Conservation (phyloP, 2,888 invertebrate species). For the Euphydryas editha region DNA sequence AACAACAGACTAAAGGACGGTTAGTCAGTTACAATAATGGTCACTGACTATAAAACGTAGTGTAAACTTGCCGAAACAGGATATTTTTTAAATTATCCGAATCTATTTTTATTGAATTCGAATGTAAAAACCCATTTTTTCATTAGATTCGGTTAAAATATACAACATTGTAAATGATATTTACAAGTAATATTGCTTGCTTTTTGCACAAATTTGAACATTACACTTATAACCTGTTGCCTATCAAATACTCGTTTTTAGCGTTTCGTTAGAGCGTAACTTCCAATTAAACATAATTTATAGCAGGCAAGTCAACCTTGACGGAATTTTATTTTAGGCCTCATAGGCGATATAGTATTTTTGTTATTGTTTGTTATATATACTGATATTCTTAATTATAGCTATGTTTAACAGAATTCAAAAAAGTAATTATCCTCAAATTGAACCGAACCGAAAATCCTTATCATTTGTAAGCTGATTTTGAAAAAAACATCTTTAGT, state of each 20-base stretch:
- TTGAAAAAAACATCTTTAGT: too few relatives aligned
- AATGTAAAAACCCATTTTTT: background rate
- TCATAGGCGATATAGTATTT: background rate
- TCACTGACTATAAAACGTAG: too few relatives aligned
- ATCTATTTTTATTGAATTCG: background rate
- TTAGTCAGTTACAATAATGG: too few relatives aligned
- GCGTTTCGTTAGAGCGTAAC: background rate
- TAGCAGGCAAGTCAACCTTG: background rate
- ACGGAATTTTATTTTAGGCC: background rate
- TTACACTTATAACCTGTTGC: background rate
- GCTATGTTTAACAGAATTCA: too few relatives aligned
- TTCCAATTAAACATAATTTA: constrained; percentile 4
- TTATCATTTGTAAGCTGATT: too few relatives aligned
- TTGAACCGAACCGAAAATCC: too few relatives aligned
- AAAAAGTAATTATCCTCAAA: too few relatives aligned
- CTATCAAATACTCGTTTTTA: background rate
- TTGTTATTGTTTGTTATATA: background rate
- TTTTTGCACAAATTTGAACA: background rate
- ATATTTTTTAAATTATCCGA: background rate
- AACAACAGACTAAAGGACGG: too few relatives aligned
- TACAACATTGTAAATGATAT: background rate
- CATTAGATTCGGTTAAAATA: too few relatives aligned
- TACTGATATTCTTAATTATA: background rate
- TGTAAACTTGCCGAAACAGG: background rate
- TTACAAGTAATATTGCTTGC: background rate